Evolutionary conservation across 2,797 vertebrate genomes (phyloP), one percentile per base, ranked within the genome.

Genomic region (Phrynocephalus vlangalii): DNA sequence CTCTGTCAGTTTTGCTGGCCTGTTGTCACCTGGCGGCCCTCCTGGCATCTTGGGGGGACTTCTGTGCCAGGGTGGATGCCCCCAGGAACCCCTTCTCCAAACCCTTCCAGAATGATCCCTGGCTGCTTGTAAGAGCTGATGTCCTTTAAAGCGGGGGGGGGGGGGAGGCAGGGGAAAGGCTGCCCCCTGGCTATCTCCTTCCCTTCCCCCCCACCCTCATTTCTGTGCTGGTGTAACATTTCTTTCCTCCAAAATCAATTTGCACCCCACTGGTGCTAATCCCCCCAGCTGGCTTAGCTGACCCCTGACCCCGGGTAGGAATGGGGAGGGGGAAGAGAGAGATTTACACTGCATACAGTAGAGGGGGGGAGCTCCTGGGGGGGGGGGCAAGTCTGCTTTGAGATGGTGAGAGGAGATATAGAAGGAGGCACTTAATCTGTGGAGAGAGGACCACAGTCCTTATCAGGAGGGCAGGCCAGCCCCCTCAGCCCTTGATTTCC

Each of bases 231-330:
- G 66, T n/a, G 38, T 10, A 50, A 72, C 18, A 15, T 73, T 73
- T 56, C 71, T 83, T 8, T 26, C 38, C 33, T 24, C 20, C 33
- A 70, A 56, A 66, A 66, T 70, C 48, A 86, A 86, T 86, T 22
- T 50, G 79, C 79, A 20, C 84, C 84, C 84, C 28, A 60, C 70
- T 87, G 77, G 1, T 70, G 67, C 76, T 76, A 84, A 76, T 75
- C 70, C 60, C 38, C 80, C 16, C 76, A 84, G 22, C 68, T 84
- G 87, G 67, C 20, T 48, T 18, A 77, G 16, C 52, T 30, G 28
- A 66, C 67, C 80, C 8, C 30, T 83, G 80, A 78, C 72, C 87
- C 28, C 67, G 48, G 24, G 38, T 44, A 44, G 38, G 38, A 44
- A 44, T 3, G 52, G 56, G n/a, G 60, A 5, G 13, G 60, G 16